Percentiles rank a stretch among this genome's conserved stretches.
These are phyloP conservation scores for Pleuronectes platessa DNA, from an alignment of 2,113 vertebrate species.

Conservation along the genomic window DNA sequence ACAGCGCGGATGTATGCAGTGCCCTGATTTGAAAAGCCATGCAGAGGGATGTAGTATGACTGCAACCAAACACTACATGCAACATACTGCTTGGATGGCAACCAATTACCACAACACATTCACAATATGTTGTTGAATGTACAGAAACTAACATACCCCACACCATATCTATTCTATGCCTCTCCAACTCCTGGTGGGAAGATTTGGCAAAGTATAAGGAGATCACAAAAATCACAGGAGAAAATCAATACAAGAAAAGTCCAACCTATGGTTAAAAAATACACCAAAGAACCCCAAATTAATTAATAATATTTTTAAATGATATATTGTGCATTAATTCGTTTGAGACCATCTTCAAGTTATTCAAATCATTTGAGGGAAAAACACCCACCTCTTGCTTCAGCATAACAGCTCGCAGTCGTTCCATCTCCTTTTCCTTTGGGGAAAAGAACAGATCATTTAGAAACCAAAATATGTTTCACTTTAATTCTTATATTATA, in stretches of 20 bases:
- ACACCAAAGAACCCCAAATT: background rate
- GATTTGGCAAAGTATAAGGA: conserved; percentile 96
- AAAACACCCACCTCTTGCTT: conserved; percentile 92
- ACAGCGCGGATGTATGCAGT: conserved; percentile 90
- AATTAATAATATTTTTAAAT: background rate
- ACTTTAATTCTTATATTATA: conserved; percentile 10
- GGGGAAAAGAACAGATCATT: conserved; percentile 54
- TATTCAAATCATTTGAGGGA: background rate
- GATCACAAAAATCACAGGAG: conserved; percentile 86
- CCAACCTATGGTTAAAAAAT: conserved; percentile 77
- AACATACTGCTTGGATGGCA: conserved; percentile 91
- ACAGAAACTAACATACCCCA: conserved; percentile 98
- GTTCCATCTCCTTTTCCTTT: conserved; percentile 94
- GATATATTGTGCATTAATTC: background rate
- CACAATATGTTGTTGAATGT: conserved; percentile 93
- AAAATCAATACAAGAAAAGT: conserved; percentile 82
- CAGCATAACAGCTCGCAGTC: conserved; percentile 91
- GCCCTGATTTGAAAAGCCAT: conserved; percentile 93
- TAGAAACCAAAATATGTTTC: conserved; percentile 33
- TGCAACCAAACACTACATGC: conserved; percentile 90
- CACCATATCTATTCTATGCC: conserved; percentile 99
- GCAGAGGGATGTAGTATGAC: conserved; percentile 91
- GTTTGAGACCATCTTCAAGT: conserved; percentile 20
- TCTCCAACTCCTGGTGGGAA: conserved; percentile 99
- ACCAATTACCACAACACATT: conserved; percentile 93